Base-by-base conservation (phyloP, 2,113 vertebrate genomes). In the Erythrocercus mccallii region DNA sequence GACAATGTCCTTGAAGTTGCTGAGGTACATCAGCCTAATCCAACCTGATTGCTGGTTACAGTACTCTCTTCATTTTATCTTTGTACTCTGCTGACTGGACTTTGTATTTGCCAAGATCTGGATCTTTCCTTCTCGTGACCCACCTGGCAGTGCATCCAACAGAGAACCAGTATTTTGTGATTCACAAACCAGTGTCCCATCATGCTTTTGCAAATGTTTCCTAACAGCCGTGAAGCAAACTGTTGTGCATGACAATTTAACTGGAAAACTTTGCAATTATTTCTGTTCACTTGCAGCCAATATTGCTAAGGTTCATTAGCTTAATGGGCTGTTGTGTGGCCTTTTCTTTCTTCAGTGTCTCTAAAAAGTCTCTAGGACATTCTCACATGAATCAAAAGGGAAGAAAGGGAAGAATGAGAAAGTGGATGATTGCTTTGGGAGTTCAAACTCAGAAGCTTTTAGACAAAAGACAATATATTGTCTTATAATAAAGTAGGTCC, bases 191-290 rank as follows among this genome's bases (percentile, higher is more conserved):
- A 27, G 6, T 33, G 31, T 78, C 48, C 20, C 19, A 23, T 89
- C 90, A 38, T 48, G 31, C 44, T 95, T 84, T 60, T 92, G 65
- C 61, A 81, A 68, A 57, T 30, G 8, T 81, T 91, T 95, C 15
- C 11, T 64, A 79, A 78, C 22, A 71, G 37, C 54, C 44, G 4
- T 50, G 74, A 94, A 88, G n/a, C 72, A 81, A 91, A 66, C 44
- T 54, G 35, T 88, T 89, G 62, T 95, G 48, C n/a, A 10, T 60
- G 62, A 76, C 76, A 93, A 38, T 24, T 96, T 92, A 74, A 78
- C 79, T 91, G 92, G 69, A 96, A 97, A 94, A 91, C 31, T 81
- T 81, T 53, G 40, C 77, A 88, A 78, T 93, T 95, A 86, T 71
- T 93, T 93, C 51, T 91, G 21, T 91, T 95, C 88, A 81, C 40